Evolutionary conservation across 2,113 vertebrate species (phyloP).

Genomic region (Cheirogaleus medius): DNA sequence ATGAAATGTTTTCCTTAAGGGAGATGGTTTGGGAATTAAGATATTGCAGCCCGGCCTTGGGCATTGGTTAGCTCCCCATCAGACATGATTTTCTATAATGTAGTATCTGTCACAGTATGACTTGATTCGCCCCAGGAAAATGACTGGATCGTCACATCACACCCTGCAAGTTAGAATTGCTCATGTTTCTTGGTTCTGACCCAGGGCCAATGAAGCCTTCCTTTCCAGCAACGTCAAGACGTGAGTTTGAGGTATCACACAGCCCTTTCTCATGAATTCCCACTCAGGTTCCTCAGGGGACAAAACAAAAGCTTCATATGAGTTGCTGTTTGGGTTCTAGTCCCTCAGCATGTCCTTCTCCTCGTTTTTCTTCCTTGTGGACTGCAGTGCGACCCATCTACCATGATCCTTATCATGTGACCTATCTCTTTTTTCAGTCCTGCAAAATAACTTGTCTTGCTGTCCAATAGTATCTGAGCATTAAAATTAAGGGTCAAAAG

Average conservation of each 20-base stretch:
- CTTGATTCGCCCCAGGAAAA: conserved; percentile 68
- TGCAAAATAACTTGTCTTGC: background rate
- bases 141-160: conserved; percentile 70
- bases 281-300: background rate
- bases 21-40: conserved; percentile 58
- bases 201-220: conserved; percentile 21
- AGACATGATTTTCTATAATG: conserved; percentile 42
- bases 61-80: background rate
- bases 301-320: background rate
- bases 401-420: background rate
- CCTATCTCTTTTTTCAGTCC: background rate
- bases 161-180: conserved; percentile 68
- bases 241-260: conserved; percentile 49
- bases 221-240: conserved; percentile 50
- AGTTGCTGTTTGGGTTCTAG: background rate
- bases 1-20: conserved; percentile 58
- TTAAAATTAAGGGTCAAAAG: background rate
- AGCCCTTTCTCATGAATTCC: conserved; percentile 47
- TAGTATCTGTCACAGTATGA: conserved; percentile 57
- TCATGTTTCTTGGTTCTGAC: conserved; percentile 72
- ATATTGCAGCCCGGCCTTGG: background rate
- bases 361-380: conserved; percentile 57
- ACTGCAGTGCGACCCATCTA: background rate
- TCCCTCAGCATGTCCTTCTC: background rate
- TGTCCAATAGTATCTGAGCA: background rate